Evolutionary conservation across 1,140 invertebrate genomes (phyloP).

Genomic region (Euura lappo): DNA sequence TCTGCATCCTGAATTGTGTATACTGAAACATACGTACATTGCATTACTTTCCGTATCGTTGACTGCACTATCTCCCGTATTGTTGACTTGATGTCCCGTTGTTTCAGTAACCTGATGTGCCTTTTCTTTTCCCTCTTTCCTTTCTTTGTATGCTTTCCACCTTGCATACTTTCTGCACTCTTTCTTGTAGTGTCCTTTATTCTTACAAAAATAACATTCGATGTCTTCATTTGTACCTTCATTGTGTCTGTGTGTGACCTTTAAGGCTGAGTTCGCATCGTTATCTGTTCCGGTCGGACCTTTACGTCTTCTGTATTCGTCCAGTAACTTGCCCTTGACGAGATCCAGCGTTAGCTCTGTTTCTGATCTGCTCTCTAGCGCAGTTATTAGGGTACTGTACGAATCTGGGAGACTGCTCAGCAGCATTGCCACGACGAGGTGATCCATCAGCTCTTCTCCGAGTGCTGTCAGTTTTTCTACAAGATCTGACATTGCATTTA

Average conservation of each 20-base stretch:
- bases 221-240: background rate
- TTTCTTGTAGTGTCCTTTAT: conserved; percentile 19
- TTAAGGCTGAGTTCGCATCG: background rate
- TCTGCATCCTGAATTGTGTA: background rate
- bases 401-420: conserved; percentile 17
- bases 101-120: background rate
- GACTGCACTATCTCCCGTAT: background rate
- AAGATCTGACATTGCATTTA: conserved; percentile 18
- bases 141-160: background rate
- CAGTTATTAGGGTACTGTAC: conserved; percentile 20
- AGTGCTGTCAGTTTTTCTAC: conserved; percentile 21
- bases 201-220: conserved; percentile 24
- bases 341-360: background rate
- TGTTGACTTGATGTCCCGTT: background rate
- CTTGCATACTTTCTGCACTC: conserved; percentile 17
- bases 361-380: conserved; percentile 17
- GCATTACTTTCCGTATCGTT: background rate
- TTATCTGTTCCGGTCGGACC: background rate
- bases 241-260: background rate
- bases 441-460: conserved; percentile 16
- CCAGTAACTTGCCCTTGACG: conserved; percentile 2
- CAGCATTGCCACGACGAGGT: conserved; percentile 15
- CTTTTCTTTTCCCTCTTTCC: background rate
- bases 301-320: background rate
- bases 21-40: conserved; percentile 12